Evolutionary conservation across 30 jellyfish, hydroid and myxozoan genomes (phyloP).

Genomic region (Morbakka virulenta): DNA sequence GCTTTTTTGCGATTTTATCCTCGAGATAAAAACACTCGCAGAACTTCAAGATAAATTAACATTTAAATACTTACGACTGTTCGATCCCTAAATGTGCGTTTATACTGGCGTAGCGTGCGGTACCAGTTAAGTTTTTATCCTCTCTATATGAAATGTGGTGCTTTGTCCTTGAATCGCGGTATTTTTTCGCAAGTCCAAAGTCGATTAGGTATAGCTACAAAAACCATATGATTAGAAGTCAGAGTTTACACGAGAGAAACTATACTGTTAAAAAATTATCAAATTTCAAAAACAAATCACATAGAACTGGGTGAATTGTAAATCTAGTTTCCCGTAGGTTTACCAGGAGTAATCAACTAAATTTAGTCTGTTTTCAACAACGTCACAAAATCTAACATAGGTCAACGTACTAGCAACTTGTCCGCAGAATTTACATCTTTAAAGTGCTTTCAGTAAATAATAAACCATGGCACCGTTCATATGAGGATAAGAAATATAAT

Average conservation of each 20-base stretch:
- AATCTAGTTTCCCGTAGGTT: neutral
- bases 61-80: constrained; percentile 79
- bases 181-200: constrained; percentile 97
- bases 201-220: constrained; percentile 87
- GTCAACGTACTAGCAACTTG: too few relatives aligned
- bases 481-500: too few relatives aligned
- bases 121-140: constrained; percentile 91
- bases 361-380: too few relatives aligned
- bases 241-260: neutral
- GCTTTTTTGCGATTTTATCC: neutral
- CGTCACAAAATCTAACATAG: too few relatives aligned
- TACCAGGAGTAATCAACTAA: neutral
- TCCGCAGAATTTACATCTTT: too few relatives aligned
- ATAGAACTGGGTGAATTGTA: neutral
- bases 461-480: too few relatives aligned
- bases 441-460: too few relatives aligned
- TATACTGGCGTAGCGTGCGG: constrained; percentile 98
- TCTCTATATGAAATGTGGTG: constrained; percentile 90
- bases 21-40: neutral
- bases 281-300: neutral
- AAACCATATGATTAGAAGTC: too few relatives aligned
- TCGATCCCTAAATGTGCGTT: constrained; percentile 99
- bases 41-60: neutral
- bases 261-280: neutral
- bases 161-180: constrained; percentile 85